Evolutionary conservation across 2,888 invertebrate species (phyloP), one percentile per base, ranked within the genome.

Genomic region (Metalampra italica): DNA sequence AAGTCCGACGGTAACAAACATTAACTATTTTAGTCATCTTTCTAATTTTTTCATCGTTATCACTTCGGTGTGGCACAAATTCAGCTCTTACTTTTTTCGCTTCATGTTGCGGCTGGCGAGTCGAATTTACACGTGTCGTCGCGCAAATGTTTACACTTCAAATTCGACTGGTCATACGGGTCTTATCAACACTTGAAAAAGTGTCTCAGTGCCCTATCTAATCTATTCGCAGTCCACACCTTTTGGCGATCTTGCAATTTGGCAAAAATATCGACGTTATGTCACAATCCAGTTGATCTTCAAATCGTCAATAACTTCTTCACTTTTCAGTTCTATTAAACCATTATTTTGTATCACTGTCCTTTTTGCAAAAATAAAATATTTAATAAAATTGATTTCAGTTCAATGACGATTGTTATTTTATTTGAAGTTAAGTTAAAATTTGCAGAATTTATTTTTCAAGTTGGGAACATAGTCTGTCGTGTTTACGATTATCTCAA

Each of bases 181-280:
- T 64, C 75, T 89, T 87, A 88, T 88, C 87, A 78, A 76, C 82
- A 86, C 85, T 85, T 77, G 69, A 79, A 80, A 74, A 71, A 79
- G 55, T 75, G 83, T 85, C 82, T 84, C 75, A 76, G 73, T 75
- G 66, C 71, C 68, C 74, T 86, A 86, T 87, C 86, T 87, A 73
- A 89, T 87, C 87, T 77, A 67, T 70, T 71, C 78, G 62, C 82
- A 79, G 67, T 70, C 71, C 78, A 63, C 82, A 79, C 79, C 76
- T 78, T 78, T 72, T 78, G 79, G 80, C 79, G 80, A 84, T 88
- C 77, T 79, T 71, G 73, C 71, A 70, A 75, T 79, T 78, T 62
- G 67, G 65, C 64, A 58, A 73, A 70, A 67, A 63, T 65, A 62
- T 64, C 62, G 22, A 22, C 2, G 60, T 64, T 69, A 68, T 69